A percentile compares a stretch with the other conserved stretches of the same genome.
phyloP scores from a whole-genome alignment of 2,797 vertebrate species.

The Lindbergichthys nudifrons region DNA sequence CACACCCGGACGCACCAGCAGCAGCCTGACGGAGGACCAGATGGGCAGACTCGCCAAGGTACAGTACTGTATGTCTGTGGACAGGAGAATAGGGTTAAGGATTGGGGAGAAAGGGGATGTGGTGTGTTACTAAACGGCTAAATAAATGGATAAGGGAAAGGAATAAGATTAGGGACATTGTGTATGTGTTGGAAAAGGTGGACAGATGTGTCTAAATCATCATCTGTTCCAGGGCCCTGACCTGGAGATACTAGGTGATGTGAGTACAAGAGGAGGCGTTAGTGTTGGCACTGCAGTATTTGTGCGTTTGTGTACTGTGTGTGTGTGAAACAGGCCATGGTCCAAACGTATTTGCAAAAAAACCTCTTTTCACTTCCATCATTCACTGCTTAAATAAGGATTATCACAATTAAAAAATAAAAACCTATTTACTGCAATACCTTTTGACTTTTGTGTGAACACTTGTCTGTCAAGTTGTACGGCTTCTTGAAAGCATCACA shows the following conservation, averaged over 20 bases:
- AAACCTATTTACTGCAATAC: conserved; percentile 19
- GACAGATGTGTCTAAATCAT: conserved; percentile 75
- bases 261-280: conserved; percentile 81
- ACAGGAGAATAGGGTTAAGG: background rate
- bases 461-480: conserved; percentile 37
- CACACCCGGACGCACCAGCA: conserved; percentile 96
- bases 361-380: background rate
- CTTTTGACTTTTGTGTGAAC: conserved; percentile 60
- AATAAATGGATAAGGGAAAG: background rate
- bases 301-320: conserved; percentile 45
- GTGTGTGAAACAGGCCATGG: conserved; percentile 40
- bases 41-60: conserved; percentile 99
- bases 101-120: background rate
- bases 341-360: conserved; percentile 58
- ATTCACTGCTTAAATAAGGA: background rate
- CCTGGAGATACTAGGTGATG: conserved; percentile 87
- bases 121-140: conserved; percentile 1
- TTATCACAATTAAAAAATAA: conserved; percentile 23
- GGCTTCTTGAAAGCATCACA: conserved; percentile 58
- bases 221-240: conserved; percentile 87
- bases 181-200: conserved; percentile 20
- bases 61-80: conserved; percentile 21
- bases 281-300: conserved; percentile 63
- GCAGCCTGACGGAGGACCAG: conserved; percentile 93
- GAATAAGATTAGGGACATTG: conserved; percentile 14